phyloP scores from a whole-genome alignment of 2,888 invertebrate genomes.

The Augiades crinisus region DNA sequence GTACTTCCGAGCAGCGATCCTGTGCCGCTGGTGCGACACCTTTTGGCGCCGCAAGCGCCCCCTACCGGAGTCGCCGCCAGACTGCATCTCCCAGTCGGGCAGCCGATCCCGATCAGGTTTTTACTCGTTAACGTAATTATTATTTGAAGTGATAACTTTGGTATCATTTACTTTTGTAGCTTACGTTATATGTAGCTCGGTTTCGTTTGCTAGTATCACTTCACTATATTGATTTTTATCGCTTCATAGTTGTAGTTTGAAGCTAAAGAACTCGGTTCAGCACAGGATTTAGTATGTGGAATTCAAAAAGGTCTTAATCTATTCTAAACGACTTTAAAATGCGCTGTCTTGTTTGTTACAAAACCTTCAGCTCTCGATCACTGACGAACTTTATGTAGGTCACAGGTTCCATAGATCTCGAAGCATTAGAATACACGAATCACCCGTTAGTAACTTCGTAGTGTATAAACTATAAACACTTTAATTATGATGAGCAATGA shows the following conservation, averaged over 20 bases:
- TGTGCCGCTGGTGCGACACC: slow-evolving; percentile 81
- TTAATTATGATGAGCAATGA: too few species aligned
- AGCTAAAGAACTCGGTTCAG: neutral
- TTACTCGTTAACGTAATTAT: slow-evolving; percentile 83
- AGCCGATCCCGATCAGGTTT: slow-evolving; percentile 83
- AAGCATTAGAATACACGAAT: too few species aligned
- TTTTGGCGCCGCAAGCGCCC: slow-evolving; percentile 59
- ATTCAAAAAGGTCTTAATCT: neutral
- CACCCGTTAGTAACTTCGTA: too few species aligned
- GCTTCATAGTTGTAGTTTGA: neutral
- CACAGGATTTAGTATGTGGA: neutral
- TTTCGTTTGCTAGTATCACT: slow-evolving; percentile 6
- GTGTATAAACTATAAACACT: too few species aligned
- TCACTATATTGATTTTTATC: slow-evolving; percentile 5
- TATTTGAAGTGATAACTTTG: slow-evolving; percentile 56
- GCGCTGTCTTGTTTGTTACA: too few species aligned
- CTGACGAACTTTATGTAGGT: too few species aligned
- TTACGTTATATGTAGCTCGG: slow-evolving; percentile 1
- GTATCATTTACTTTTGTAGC: slow-evolving; percentile 42
- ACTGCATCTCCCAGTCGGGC: slow-evolving; percentile 77
- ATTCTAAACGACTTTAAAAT: too few species aligned
- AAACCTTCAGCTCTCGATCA: too few species aligned
- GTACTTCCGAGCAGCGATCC: slow-evolving; percentile 85
- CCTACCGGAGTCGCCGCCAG: slow-evolving; percentile 75
- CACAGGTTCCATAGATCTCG: too few species aligned